Evolutionary conservation across 2,797 vertebrate species (phyloP).

Genomic region (Eleutherodactylus coqui): DNA sequence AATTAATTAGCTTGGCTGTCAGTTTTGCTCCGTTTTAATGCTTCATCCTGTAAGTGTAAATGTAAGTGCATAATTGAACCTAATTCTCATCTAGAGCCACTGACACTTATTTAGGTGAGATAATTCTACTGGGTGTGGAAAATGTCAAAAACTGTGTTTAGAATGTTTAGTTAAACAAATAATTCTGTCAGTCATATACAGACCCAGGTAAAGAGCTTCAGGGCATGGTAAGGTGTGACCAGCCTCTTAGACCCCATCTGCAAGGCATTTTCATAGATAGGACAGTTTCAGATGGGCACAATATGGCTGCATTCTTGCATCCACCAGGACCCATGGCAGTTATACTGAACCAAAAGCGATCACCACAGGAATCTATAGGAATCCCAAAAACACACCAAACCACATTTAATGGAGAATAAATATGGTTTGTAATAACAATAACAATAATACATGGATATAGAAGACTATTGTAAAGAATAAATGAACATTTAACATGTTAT

Average conservation of each 20-base stretch:
- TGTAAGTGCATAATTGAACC: constrained; percentile 52
- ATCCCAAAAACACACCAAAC: too few species aligned
- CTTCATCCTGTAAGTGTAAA: constrained; percentile 38
- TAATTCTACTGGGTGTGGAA: neutral
- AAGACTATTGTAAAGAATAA: too few species aligned
- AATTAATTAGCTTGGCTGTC: constrained; percentile 53
- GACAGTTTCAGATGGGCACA: neutral
- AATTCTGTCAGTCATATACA: neutral
- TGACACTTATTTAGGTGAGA: constrained; percentile 40
- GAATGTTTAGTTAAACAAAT: neutral
- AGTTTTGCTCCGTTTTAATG: constrained; percentile 47
- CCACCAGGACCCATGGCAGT: neutral
- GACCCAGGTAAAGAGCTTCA: neutral
- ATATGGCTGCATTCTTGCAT: neutral
- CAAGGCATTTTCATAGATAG: too few species aligned
- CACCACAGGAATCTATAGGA: neutral
- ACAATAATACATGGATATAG: too few species aligned
- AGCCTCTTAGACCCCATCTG: neutral
- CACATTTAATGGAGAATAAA: too few species aligned
- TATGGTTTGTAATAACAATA: too few species aligned
- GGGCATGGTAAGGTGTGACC: neutral
- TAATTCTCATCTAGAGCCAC: constrained; percentile 44
- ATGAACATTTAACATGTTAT: too few species aligned
- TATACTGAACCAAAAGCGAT: neutral
- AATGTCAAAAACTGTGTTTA: constrained; percentile 10